A percentile compares a stretch with the other conserved stretches of the same genome.
phyloP scores from a whole-genome alignment of 2,797 vertebrate genomes.

The Columba guinea region DNA sequence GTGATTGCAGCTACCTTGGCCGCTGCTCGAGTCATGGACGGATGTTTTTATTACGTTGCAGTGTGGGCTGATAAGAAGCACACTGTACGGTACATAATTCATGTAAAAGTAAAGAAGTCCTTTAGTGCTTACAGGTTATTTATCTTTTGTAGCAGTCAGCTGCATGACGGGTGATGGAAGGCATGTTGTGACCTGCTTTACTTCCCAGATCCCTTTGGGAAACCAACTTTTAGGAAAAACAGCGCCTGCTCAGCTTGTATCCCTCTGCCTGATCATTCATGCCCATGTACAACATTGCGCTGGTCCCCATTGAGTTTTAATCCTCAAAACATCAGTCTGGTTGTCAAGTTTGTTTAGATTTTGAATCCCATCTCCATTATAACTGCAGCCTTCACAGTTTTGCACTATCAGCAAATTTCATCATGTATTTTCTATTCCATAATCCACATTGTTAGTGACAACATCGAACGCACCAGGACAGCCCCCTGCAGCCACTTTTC shows the following conservation, averaged over 20 bases:
- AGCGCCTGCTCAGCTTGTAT: not conserved
- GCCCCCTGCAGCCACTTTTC: not conserved
- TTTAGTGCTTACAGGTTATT: not conserved
- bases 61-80: not conserved
- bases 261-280: not conserved
- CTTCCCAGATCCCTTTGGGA: not conserved
- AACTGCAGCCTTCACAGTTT: not conserved
- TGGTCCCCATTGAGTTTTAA: not conserved
- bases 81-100: not conserved
- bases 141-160: not conserved
- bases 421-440: not conserved
- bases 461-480: not conserved
- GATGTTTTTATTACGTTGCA: not conserved
- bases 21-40: not conserved
- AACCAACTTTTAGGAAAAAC: not conserved
- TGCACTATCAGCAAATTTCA: not conserved
- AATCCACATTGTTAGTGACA: not conserved
- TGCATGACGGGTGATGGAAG: not conserved
- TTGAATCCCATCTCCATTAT: not conserved
- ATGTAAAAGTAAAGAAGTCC: not conserved
- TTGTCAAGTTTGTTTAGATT: not conserved
- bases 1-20: not conserved
- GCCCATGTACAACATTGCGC: fast-evolving
- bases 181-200: not conserved
- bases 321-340: not conserved